Conservation (phyloP, 2,888 invertebrate genomes). For the Danaus chrysippus region DNA sequence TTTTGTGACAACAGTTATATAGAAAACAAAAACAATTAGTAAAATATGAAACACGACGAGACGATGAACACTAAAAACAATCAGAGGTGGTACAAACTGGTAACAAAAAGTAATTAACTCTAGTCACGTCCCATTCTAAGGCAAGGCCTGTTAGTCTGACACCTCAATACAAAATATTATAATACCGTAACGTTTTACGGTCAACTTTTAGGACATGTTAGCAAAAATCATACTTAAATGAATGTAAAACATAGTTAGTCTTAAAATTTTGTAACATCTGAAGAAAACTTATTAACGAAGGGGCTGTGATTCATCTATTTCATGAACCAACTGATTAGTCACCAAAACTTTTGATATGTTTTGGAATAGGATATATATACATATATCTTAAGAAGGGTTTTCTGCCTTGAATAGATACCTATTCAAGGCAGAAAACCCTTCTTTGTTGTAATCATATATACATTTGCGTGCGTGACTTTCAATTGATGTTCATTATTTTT, state of each 20-base stretch:
- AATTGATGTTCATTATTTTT: no score
- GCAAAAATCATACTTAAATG: conserved; percentile 25
- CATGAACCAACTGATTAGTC: no score
- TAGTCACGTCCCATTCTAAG: conserved; percentile 60
- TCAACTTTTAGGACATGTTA: conserved; percentile 41
- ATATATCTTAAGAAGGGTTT: no score
- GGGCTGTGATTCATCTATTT: no score
- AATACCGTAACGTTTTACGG: conserved; percentile 57
- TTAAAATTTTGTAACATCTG: neutral
- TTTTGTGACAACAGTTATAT: neutral
- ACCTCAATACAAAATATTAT: conserved; percentile 55
- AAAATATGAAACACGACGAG: conserved; percentile 10
- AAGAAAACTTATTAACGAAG: neutral
- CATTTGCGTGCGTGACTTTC: no score
- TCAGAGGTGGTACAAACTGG: conserved; percentile 17
- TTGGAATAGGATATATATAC: no score
- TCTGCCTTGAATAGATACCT: no score
- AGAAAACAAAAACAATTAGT: conserved; percentile 8
- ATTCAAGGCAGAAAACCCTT: no score
- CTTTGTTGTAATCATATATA: no score
- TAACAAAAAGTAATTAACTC: conserved; percentile 38
- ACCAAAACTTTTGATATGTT: no score
- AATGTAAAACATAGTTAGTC: neutral
- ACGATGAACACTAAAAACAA: conserved; percentile 10
- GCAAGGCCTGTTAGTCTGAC: conserved; percentile 60